Evolutionary conservation across 2,888 invertebrate species (phyloP).

Genomic region (Chydorus sphaericus): DNA sequence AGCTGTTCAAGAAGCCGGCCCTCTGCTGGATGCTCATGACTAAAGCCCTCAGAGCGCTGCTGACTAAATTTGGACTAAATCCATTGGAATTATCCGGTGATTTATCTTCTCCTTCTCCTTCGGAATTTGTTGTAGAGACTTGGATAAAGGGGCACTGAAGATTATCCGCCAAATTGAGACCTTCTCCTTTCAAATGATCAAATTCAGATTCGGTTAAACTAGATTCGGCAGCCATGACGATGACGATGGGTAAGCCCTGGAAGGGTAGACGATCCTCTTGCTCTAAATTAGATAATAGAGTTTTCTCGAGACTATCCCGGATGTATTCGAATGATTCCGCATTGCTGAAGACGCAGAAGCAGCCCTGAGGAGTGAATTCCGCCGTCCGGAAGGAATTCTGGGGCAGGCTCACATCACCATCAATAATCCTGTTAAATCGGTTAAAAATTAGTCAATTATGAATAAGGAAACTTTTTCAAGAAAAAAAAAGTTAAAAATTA

Average conservation of each 20-base stretch:
- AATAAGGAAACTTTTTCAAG: no score
- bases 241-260: slow-evolving; percentile 71
- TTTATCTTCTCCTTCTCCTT: background rate
- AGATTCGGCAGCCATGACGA: slow-evolving; percentile 77
- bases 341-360: slow-evolving; percentile 55
- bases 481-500: no score
- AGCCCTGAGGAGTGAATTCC: slow-evolving; percentile 73
- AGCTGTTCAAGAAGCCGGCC: slow-evolving; percentile 54
- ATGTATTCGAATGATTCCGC: slow-evolving; percentile 84
- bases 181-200: slow-evolving; percentile 71
- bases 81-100: background rate
- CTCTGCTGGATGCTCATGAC: slow-evolving; percentile 62
- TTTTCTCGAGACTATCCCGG: slow-evolving; percentile 77
- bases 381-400: slow-evolving; percentile 67
- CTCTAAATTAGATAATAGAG: slow-evolving; percentile 72
- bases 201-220: slow-evolving; percentile 69
- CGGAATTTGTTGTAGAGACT: slow-evolving; percentile 41
- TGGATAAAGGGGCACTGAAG: slow-evolving; percentile 76
- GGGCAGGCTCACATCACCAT: slow-evolving; percentile 65
- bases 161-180: slow-evolving; percentile 75
- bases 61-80: slow-evolving; percentile 28
- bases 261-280: slow-evolving; percentile 76
- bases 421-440: slow-evolving; percentile 71
- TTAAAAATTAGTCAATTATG: background rate
- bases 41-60: slow-evolving; percentile 56